A percentile compares a stretch with the other conserved stretches of the same genome.
phyloP scores from a whole-genome alignment of 2,797 vertebrate species.

The Poecilia picta region DNA sequence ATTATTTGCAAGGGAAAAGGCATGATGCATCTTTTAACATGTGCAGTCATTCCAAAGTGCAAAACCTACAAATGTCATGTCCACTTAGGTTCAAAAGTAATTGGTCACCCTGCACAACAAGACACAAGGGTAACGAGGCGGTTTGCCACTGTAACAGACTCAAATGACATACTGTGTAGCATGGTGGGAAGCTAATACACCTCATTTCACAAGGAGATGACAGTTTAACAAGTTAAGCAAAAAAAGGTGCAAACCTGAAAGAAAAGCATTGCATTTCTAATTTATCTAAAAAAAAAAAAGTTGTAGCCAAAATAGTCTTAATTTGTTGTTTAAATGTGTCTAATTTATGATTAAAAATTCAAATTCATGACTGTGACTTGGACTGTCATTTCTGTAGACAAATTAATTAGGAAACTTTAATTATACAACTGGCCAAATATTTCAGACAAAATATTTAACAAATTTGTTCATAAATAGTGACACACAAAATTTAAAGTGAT shows the following conservation, averaged over 20 bases:
- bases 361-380: slow-evolving; percentile 2
- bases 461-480: neutral
- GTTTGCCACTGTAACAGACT: slow-evolving; percentile 83
- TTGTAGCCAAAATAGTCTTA: slow-evolving; percentile 14
- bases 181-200: slow-evolving; percentile 81
- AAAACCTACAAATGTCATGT: slow-evolving; percentile 93
- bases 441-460: neutral
- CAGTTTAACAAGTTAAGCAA: slow-evolving; percentile 59
- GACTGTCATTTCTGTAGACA: slow-evolving; percentile 25
- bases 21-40: slow-evolving; percentile 91
- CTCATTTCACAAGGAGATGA: slow-evolving; percentile 61
- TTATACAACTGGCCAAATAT: neutral
- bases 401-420: neutral
- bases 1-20: slow-evolving; percentile 84
- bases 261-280: slow-evolving; percentile 4
- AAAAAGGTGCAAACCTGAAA: slow-evolving; percentile 21
- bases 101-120: slow-evolving; percentile 90
- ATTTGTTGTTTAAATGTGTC: neutral
- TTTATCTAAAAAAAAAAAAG: neutral
- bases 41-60: slow-evolving; percentile 90
- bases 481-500: neutral
- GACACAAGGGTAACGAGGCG: slow-evolving; percentile 78
- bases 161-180: slow-evolving; percentile 75
- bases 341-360: slow-evolving; percentile 7
- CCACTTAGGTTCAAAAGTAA: slow-evolving; percentile 94